A percentile compares a stretch with the other conserved stretches of the same genome.
phyloP scores from a whole-genome alignment of 2,888 invertebrate species.

The Eupsilia transversa region DNA sequence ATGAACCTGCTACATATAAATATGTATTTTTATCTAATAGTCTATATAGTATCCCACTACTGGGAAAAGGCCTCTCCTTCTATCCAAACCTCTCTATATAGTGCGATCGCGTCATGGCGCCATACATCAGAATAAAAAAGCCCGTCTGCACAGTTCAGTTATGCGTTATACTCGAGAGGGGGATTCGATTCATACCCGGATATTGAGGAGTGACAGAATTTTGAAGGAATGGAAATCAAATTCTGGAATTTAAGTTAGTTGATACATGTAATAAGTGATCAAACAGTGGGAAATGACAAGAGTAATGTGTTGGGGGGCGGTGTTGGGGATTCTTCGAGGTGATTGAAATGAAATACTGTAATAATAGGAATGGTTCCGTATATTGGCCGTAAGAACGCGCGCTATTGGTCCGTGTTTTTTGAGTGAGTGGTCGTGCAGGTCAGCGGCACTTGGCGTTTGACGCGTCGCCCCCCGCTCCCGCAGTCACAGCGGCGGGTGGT shows the following conservation, averaged over 20 bases:
- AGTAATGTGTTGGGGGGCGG: constrained; percentile 66
- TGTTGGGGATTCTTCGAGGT: no score
- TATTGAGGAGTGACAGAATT: constrained; percentile 82
- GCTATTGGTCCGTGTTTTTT: no score
- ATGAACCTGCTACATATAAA: not conserved
- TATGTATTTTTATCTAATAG: not conserved
- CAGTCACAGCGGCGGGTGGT: no score
- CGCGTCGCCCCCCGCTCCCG: no score
- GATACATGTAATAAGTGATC: constrained; percentile 78
- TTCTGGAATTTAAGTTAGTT: constrained; percentile 70
- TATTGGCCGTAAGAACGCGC: no score
- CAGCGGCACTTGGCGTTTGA: no score
- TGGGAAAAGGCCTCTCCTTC: not conserved
- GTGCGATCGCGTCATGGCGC: not conserved
- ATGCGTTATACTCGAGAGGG: constrained; percentile 59
- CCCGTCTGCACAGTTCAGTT: constrained; percentile 52
- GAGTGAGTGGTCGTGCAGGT: no score
- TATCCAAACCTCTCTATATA: not conserved
- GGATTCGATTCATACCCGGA: constrained; percentile 82
- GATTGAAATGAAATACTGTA: no score
- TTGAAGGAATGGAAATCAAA: constrained; percentile 78
- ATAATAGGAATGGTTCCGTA: no score
- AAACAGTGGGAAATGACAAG: constrained; percentile 72
- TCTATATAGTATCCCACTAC: not conserved
- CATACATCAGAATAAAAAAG: not conserved